Base-by-base conservation (phyloP, 2,797 vertebrate genomes). In the Urophycis tenuis region DNA sequence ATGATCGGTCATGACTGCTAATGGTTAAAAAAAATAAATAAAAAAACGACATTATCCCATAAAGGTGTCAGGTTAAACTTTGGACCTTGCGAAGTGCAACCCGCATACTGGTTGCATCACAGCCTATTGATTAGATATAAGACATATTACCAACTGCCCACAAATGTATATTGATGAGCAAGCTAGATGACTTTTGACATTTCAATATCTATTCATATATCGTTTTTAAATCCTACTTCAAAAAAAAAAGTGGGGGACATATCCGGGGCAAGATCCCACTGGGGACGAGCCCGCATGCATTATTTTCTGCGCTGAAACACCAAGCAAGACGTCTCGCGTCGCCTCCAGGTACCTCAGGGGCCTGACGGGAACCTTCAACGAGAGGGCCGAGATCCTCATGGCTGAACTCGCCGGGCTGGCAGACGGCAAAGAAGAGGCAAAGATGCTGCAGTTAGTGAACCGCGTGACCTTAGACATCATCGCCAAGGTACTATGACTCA, bases 311-410 rank as follows among this genome's bases (percentile, higher is more conserved):
- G 32, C 0, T 80, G 3, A n/a, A n/a, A 67, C 71, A 25, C 36
- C 67, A 0, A 74, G 39, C 39, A 35, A 74, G 77, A 29, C 31
- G 19, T 53, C 41, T 76, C 9, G 25, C 0, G 6, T 82, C 41
- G 5, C 41, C 49, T 78, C 15, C 85, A 96, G 95, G 81, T 97
- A 95, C 88, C 87, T 97, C 85, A 89, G 93, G 78, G 93, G 93
- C 79, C 81, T 95, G 77, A 95, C 94, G 90, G 94, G 89, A 0
- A 92, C 91, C 1, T 96, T 98, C 90, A 96, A 97, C 41, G 95
- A 97, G 87, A 94, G 91, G 82, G 95, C 94, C 0, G 96, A 97
- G 84, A 90, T 90, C 72, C 91, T 98, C 83, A 94, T 96, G 94
- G 85, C 91, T 78, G 92, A 90, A 17, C 91, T 97, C 19, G 78